Evolutionary conservation across 1,140 invertebrate genomes (phyloP), one percentile per base, ranked within the genome.

Genomic region (Aphaenogaster floridana): DNA sequence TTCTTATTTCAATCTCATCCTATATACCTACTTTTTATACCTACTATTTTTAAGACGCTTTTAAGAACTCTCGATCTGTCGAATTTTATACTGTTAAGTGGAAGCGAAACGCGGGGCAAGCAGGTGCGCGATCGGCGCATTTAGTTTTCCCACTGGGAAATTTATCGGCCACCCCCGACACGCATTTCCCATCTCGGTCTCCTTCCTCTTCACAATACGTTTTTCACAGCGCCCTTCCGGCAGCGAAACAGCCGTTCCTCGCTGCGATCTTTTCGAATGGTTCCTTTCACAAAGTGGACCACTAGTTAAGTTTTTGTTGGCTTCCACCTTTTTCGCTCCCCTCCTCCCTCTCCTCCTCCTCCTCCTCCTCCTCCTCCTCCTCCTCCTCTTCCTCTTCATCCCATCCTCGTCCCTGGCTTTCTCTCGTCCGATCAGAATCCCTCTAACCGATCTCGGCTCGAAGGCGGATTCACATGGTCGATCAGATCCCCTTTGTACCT

Each of bases 261-360:
- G 76, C 61, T 86, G 83, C 87, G 64, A 88, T 84, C 91, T 89
- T 91, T 91, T 86, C 89, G 88, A 89, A 89, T 89, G 90, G 76
- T 63, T 80, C 80, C 69, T 54, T 89, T 83, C 77, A 69, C 88
- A 88, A 91, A 91, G 68, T 91, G 71, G 86, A 91, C 85, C 90
- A 74, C 79, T 91, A 88, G 90, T 88, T 91, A 74, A 91, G 90
- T 91, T 91, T 91, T 91, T 91, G 89, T 89, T 86, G 80, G 88
- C 81, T 86, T 86, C 90, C 63, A 63, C 34, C 71, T 78, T 89
- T 88, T 87, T 78, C 77, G 61, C 21, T 63, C 57, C 50, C 52
- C 83, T 74, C 68, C 57, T 76, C 21, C 59, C 52, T 54, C 74
- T 36, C 68, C 50, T 17, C 57, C 39, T 7, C 42, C 48, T 2